Base-by-base conservation (phyloP, 2,888 invertebrate species). In the Leptinotarsa haldemani region DNA sequence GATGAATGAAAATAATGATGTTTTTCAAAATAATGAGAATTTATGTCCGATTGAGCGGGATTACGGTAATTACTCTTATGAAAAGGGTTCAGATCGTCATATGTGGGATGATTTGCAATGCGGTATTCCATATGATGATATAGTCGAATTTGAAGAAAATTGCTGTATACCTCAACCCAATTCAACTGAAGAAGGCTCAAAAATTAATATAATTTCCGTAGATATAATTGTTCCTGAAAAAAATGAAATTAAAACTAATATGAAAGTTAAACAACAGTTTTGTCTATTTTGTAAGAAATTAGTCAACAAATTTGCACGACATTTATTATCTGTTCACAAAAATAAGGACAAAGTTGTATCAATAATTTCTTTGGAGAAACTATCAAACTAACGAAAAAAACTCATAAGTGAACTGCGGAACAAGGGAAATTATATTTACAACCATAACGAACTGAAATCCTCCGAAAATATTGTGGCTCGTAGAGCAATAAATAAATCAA, bases 271-370 rank as follows among this genome's bases (percentile, higher is more conserved):
- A n/a, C 58, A 40, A 58, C 47, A 69, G 47, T 69, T 25, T 25
- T 69, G 69, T 22, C 18, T 63, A 1, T 69, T 47, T 61, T 63
- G 69, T 22, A n/a, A 63, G 18, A 69, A 25, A 63, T 48, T 63
- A 25, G 61, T 69, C 1, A 63, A 61, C 9, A 69, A 46, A 69
- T 69, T 69, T 50, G 69, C 58, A 58, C 46, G 69, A 13, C 58
- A 69, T 40, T n/a, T 69, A 18, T 47, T 30, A 13, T 30, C 16
- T n/a, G 58, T 69, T 48, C 69, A 69, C 12, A 69, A 50, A 22
- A 47, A 61, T 9, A 61, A 69, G 22, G 48, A 61, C 3, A 25
- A 69, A 61, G 69, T 69, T 46, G 16, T 25, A 25, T 48, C 4
- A 16, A 63, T 69, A 12, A 69, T 61, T 61, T 69, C 69, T 22